Evolutionary conservation across 2,888 invertebrate genomes (phyloP).

Genomic region (Hydrotaea cyrtoneurina): DNA sequence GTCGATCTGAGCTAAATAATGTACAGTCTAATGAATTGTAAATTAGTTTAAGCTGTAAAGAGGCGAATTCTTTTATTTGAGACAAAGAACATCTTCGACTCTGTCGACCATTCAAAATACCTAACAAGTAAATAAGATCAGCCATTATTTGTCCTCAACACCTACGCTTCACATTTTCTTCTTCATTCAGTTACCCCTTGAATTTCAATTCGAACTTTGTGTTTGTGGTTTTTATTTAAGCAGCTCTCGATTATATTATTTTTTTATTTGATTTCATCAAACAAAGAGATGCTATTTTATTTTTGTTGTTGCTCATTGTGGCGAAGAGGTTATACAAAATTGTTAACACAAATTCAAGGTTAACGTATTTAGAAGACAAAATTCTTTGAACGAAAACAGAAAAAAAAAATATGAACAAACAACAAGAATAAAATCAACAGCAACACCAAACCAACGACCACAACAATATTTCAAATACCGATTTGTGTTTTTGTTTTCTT

Average conservation of each 20-base stretch:
- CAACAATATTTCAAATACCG: conserved; percentile 30
- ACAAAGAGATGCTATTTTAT: conserved; percentile 20
- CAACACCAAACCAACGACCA: not conserved
- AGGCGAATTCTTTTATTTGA: no score
- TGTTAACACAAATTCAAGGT: conserved; percentile 57
- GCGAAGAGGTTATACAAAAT: conserved; percentile 44
- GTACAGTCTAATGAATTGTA: no score
- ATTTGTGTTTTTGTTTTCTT: not conserved
- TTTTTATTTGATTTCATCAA: conserved; percentile 28
- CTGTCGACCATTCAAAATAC: no score
- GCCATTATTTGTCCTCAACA: no score
- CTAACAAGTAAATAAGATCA: no score
- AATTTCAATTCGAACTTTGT: not conserved
- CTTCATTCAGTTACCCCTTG: not conserved
- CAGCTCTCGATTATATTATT: conserved; percentile 31
- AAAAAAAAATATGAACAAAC: not conserved
- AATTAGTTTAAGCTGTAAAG: no score
- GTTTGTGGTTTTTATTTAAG: not conserved
- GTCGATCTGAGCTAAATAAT: no score
- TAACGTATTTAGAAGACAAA: conserved; percentile 33
- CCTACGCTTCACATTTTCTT: not conserved
- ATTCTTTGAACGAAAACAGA: conserved; percentile 18
- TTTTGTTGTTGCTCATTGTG: no score
- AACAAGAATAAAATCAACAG: conserved; percentile 12
- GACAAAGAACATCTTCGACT: no score